Evolutionary conservation across 2,888 invertebrate species (phyloP).

Genomic region (Odontocolon sp.): DNA sequence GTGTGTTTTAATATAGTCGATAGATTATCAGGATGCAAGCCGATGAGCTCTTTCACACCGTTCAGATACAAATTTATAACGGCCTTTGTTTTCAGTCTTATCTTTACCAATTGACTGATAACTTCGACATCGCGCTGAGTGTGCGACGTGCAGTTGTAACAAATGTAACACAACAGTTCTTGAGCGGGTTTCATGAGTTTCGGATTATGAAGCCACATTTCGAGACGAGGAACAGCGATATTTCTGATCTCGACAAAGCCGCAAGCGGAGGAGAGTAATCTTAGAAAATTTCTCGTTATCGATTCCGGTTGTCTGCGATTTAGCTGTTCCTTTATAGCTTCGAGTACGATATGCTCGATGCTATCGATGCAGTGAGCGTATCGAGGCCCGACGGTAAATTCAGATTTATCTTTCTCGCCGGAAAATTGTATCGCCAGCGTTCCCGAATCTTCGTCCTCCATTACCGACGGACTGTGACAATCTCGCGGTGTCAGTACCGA

Average conservation of each 20-base stretch:
- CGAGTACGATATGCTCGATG: constrained; percentile 91
- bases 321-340: constrained; percentile 93
- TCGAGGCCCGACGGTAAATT: constrained; percentile 82
- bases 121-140: constrained; percentile 87
- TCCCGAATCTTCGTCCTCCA: constrained; percentile 78
- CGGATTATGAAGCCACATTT: constrained; percentile 97
- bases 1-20: constrained; percentile 93
- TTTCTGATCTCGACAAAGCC: constrained; percentile 94
- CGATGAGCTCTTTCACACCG: constrained; percentile 95
- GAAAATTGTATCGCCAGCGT: constrained; percentile 70
- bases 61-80: constrained; percentile 93
- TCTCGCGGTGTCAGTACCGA: constrained; percentile 74
- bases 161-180: constrained; percentile 94
- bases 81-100: constrained; percentile 96
- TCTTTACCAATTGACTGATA: constrained; percentile 92
- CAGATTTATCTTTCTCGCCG: constrained; percentile 77
- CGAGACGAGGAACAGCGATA: constrained; percentile 90
- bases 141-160: constrained; percentile 91
- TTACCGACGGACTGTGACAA: constrained; percentile 76
- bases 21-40: constrained; percentile 91
- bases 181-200: constrained; percentile 96
- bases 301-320: constrained; percentile 92
- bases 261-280: constrained; percentile 91
- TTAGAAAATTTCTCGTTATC: constrained; percentile 93
- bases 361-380: constrained; percentile 85